Evolutionary conservation across 2,888 invertebrate genomes (phyloP).

Genomic region (Orchesellides sinensis): DNA sequence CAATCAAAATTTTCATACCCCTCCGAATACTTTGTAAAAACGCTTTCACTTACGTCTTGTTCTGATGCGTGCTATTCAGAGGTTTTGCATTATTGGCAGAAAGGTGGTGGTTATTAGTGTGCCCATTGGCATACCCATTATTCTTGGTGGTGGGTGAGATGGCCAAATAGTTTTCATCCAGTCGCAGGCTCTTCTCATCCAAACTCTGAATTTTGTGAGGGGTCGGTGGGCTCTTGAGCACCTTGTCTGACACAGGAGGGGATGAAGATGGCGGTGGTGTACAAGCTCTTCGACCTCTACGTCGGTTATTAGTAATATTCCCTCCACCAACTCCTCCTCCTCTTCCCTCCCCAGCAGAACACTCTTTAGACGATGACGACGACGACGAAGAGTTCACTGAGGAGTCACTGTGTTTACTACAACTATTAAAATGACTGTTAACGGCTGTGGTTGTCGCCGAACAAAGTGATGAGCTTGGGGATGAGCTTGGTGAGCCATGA

Average conservation of each 20-base stretch:
- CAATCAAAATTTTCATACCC: too few relatives aligned
- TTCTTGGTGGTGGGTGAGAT: constrained; percentile 58
- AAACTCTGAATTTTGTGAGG: constrained; percentile 75
- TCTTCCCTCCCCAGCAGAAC: background rate
- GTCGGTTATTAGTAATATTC: background rate
- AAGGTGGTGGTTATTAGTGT: constrained; percentile 44
- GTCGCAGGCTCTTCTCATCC: constrained; percentile 66
- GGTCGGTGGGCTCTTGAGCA: constrained; percentile 66
- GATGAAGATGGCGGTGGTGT: constrained; percentile 23
- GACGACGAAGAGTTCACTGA: constrained; percentile 22
- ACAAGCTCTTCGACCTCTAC: constrained; percentile 18
- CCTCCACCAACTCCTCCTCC: background rate
- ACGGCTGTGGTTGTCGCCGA: background rate
- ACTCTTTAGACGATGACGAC: background rate
- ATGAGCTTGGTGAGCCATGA: constrained; percentile 7
- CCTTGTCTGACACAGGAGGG: constrained; percentile 5
- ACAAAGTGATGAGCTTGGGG: background rate
- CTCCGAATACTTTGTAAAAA: background rate
- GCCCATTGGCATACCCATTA: too few relatives aligned
- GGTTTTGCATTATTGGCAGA: constrained; percentile 65
- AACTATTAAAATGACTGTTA: constrained; percentile 3
- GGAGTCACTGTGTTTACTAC: constrained; percentile 23
- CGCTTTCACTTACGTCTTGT: constrained; percentile 60
- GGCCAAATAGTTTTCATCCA: constrained; percentile 68
- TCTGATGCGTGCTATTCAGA: constrained; percentile 63